Conservation (phyloP, 2,113 vertebrate species). For the Gorsachius goisagi region DNA sequence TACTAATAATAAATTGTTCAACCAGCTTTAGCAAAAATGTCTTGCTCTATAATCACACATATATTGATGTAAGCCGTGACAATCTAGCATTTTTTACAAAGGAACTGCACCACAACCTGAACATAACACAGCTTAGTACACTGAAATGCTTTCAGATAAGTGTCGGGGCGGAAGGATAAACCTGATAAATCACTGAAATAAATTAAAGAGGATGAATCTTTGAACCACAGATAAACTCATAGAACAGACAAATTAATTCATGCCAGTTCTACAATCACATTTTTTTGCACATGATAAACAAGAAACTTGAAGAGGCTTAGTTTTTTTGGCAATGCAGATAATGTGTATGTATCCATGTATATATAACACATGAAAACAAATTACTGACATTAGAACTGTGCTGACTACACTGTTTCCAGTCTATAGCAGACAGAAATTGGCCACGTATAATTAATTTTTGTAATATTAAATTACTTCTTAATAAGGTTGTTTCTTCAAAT, state of each 20-base stretch:
- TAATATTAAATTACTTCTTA: neutral
- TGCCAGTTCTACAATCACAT: neutral
- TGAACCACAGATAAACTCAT: neutral
- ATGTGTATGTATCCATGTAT: neutral
- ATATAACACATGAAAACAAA: neutral
- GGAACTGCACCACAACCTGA: neutral
- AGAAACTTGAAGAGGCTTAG: neutral
- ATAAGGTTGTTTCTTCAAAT: neutral
- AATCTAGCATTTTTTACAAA: neutral
- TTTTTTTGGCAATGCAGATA: neutral
- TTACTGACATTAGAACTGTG: neutral
- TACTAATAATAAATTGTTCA: neutral
- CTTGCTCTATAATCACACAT: neutral
- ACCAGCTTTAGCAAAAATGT: neutral
- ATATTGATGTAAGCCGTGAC: neutral
- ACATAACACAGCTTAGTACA: neutral
- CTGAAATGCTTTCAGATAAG: neutral
- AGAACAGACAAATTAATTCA: neutral
- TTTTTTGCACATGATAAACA: neutral
- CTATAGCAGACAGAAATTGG: neutral
- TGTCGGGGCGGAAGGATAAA: neutral
- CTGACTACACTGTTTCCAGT: neutral
- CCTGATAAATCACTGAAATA: neutral
- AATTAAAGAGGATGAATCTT: neutral
- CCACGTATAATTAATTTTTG: neutral